Conservation (phyloP, 2,113 vertebrate genomes). For the Rhadina sibilatrix region DNA sequence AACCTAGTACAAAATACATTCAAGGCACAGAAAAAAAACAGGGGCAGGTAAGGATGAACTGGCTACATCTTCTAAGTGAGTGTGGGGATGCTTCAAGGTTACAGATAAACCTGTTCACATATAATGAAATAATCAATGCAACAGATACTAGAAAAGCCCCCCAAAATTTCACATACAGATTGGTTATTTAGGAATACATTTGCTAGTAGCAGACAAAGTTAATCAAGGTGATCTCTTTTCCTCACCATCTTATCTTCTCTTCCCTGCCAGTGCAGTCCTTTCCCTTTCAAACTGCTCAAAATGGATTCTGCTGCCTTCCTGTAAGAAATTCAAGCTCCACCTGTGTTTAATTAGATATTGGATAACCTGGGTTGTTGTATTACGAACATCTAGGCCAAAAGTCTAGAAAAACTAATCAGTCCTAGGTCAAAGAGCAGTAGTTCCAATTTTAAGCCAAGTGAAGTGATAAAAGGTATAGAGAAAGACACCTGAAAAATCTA, state of each 20-base stretch:
- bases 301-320: constrained; percentile 6
- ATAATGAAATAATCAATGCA: neutral
- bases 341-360: constrained; percentile 58
- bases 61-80: neutral
- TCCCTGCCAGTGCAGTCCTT: neutral
- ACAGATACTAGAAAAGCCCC: neutral
- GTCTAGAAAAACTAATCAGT: constrained; percentile 48
- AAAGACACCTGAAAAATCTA: neutral
- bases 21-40: neutral
- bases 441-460: constrained; percentile 35
- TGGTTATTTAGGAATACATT: neutral
- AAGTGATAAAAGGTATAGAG: neutral
- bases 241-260: neutral
- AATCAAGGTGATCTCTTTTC: neutral
- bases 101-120: neutral
- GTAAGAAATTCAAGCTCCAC: constrained; percentile 22
- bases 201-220: neutral
- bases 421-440: constrained; percentile 26
- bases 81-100: neutral
- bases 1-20: neutral
- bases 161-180: neutral
- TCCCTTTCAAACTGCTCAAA: neutral
- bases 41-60: neutral
- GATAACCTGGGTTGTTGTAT: constrained; percentile 57
- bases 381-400: constrained; percentile 40